Base-by-base conservation (phyloP, 1,140 invertebrate species). In the Drosophila setifemur region DNA sequence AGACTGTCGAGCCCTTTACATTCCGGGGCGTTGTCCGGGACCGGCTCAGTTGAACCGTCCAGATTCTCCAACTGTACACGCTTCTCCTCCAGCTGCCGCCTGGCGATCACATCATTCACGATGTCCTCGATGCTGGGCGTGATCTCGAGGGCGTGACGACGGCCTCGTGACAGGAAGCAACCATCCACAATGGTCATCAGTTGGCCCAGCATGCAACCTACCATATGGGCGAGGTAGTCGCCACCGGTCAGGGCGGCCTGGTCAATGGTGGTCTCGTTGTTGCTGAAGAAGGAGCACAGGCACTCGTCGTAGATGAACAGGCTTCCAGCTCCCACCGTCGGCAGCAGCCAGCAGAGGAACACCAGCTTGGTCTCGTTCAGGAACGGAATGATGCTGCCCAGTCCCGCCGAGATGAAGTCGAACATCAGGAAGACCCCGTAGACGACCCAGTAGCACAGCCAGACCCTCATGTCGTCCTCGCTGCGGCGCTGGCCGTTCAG, bases 391-490 rank as follows among this genome's bases (percentile, higher is more conserved):
- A 40, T 57, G 1, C 28, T 3, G 9, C 54, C 48, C 16, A 89
- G 14, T 1, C 33, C 31, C 2, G 21, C 26, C 6, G 53, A 50
- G 0, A 78, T 6, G 7, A 37, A 69, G n/a, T 79, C 77, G 0
- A 78, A 4, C 0, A 43, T 14, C 1, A 42, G 37, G 16, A 52
- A 86, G 3, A 68, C 26, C 0, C 73, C 79, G 9, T 82, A 88
- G 2, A 78, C 81, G 19, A 82, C 75, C 86, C 86, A 89, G 37
- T 86, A 89, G 14, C 70, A 71, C 23, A 89, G 26, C 85, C 85
- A 88, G 8, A 25, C 11, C 2, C 98, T 97, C 92, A 98, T 98
- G 96, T 98, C 97, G 90, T 95, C 91, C 97, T 97, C 93, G 97
- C 97, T 77, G 95, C 97, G 89, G 95, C 98, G 98, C 5, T 42